Base-by-base conservation (phyloP, 2,113 vertebrate genomes). In the Puma concolor region DNA sequence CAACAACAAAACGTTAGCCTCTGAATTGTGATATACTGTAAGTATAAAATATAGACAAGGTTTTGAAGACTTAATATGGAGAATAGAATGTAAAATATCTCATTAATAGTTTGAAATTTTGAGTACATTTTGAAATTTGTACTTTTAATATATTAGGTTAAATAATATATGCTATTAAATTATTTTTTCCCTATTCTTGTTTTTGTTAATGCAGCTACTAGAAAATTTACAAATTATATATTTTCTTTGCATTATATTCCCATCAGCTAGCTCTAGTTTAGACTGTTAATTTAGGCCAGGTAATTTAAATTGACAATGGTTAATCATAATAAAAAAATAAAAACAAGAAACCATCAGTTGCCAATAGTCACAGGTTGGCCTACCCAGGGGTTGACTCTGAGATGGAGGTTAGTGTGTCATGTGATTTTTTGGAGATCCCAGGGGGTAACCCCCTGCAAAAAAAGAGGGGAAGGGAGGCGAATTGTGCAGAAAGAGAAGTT, bases 101-200 rank as follows among this genome's bases (percentile, higher is more conserved):
- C 44, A 36, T 48, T 57, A 74, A 48, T 74, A 89, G 60, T 76
- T 72, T 89, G 50, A 36, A 81, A 5, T 48, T 91, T 60, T 93
- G 1, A 63, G 89, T 27, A n/a, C 25, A 82, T 79, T 63, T 95
- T 41, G 57, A 92, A 94, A 89, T 83, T n/a, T 94, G 71, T 67
- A n/a, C 79, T 87, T 94, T 93, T 1, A 95, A 27, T 74, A 48
- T 94, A 60, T 64, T 80, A 5, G 10, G 4, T 82, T 74, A 94
- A 84, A 57, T 95, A 86, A 63, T 82, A 52, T 82, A 77, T 67
- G 64, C 38, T 50, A 67, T 54, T 94, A 52, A 57, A 67, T 86
- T 74, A 29, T 88, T 83, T 6, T 83, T 7, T 82, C 57, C 7
- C 36, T 72, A 27, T 63, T 15, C 57, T 44, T 79, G 63, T 36